Evolutionary conservation across 64 coral and sea anemone species (phyloP).

Genomic region (Montipora cactus): DNA sequence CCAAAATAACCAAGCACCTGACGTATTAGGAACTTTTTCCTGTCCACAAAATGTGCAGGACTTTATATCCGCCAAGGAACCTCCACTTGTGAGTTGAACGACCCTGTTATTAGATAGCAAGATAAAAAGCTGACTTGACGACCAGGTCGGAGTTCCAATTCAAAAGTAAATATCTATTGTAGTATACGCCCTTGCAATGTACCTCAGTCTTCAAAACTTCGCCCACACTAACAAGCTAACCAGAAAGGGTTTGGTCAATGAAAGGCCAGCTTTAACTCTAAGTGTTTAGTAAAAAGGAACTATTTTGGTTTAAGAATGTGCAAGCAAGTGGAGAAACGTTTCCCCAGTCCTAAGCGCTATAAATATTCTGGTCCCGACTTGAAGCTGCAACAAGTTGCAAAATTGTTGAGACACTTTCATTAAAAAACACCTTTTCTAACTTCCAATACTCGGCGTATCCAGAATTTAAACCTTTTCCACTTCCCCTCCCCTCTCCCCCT

Average conservation of each 20-base stretch:
- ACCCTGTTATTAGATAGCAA: neutral
- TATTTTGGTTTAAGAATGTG: neutral
- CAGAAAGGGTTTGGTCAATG: neutral
- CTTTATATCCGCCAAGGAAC: conserved; percentile 21
- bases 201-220: neutral
- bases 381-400: too few species aligned
- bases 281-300: too few species aligned
- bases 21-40: neutral
- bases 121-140: too few species aligned
- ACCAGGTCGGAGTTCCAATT: too few species aligned
- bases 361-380: too few species aligned
- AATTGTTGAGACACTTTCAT: too few species aligned
- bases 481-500: too few species aligned
- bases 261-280: neutral
- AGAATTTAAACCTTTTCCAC: too few species aligned
- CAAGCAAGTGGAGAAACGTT: neutral
- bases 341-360: too few species aligned
- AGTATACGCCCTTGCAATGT: neutral
- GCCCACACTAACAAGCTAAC: neutral
- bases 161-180: neutral
- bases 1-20: neutral
- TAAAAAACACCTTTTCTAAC: too few species aligned
- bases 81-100: neutral
- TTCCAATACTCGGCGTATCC: too few species aligned
- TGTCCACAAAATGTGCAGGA: neutral